Percentiles rank a stretch among this genome's conserved stretches.
phyloP scores from a whole-genome alignment of 2,113 vertebrate species.

The Phasianus colchicus region DNA sequence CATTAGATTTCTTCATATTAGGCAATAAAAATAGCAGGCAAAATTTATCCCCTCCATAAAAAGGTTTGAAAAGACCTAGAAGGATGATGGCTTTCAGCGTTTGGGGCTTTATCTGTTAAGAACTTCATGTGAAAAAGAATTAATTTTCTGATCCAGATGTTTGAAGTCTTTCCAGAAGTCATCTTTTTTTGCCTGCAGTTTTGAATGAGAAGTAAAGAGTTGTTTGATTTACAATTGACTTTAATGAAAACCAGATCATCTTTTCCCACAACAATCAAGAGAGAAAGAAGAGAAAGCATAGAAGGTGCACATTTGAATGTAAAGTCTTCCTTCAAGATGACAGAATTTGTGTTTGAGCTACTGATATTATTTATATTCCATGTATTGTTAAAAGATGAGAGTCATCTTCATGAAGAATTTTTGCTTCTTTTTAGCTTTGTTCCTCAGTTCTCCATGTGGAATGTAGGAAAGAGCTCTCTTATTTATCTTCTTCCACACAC shows the following conservation, averaged over 20 bases:
- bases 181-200: neutral
- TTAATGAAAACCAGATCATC: neutral
- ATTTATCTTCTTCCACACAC: neutral
- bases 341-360: neutral
- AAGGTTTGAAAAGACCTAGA: neutral
- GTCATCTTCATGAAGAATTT: neutral
- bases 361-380: neutral
- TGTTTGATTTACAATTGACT: neutral
- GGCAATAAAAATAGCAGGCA: neutral
- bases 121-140: neutral
- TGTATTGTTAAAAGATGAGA: neutral
- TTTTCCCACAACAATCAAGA: neutral
- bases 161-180: neutral
- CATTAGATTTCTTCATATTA: neutral
- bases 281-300: neutral
- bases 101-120: neutral
- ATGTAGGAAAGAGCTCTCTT: neutral
- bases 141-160: neutral
- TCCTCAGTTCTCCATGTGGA: neutral
- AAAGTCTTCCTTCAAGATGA: neutral
- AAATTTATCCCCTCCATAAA: neutral
- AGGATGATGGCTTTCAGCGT: rapidly evolving
- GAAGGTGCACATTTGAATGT: neutral
- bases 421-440: neutral
- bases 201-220: neutral